phyloP scores from a whole-genome alignment of 2,888 invertebrate genomes.

The Chironomus riparius region DNA sequence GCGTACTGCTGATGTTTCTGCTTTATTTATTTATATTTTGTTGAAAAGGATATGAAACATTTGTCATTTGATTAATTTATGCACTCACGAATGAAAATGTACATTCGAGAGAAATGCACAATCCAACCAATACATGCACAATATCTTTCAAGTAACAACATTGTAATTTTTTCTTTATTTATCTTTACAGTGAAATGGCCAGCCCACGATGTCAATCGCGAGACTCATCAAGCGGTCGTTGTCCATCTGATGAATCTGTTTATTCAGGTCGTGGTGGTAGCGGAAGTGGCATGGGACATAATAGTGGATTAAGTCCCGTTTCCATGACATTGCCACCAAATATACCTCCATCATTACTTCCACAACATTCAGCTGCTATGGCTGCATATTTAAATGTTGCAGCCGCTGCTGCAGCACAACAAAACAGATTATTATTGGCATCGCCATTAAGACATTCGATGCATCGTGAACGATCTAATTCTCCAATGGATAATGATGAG shows the following conservation, averaged over 20 bases:
- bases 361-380: constrained; percentile 73
- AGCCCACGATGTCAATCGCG: constrained; percentile 76
- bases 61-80: constrained; percentile 17
- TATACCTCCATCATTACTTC: constrained; percentile 55
- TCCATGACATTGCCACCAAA: constrained; percentile 58
- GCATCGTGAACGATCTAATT: constrained; percentile 37
- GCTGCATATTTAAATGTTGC: constrained; percentile 70
- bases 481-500: constrained; percentile 49
- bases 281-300: constrained; percentile 38
- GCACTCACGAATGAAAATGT: constrained; percentile 29
- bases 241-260: constrained; percentile 69
- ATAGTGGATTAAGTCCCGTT: constrained; percentile 53
- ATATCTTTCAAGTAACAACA: no score
- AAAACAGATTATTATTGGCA: constrained; percentile 65
- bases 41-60: background rate
- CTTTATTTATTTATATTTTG: background rate
- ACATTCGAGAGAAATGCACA: constrained; percentile 24
- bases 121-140: background rate
- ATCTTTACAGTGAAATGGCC: constrained; percentile 57
- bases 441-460: constrained; percentile 52
- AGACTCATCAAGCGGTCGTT: constrained; percentile 65
- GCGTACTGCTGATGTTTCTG: background rate
- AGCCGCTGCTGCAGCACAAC: constrained; percentile 59
- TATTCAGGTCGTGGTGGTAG: constrained; percentile 53
- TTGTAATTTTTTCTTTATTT: constrained; percentile 12